These are phyloP conservation scores for Sebastes nivosus DNA, from an alignment of 2,797 vertebrate genomes.

Conservation along the genomic window DNA sequence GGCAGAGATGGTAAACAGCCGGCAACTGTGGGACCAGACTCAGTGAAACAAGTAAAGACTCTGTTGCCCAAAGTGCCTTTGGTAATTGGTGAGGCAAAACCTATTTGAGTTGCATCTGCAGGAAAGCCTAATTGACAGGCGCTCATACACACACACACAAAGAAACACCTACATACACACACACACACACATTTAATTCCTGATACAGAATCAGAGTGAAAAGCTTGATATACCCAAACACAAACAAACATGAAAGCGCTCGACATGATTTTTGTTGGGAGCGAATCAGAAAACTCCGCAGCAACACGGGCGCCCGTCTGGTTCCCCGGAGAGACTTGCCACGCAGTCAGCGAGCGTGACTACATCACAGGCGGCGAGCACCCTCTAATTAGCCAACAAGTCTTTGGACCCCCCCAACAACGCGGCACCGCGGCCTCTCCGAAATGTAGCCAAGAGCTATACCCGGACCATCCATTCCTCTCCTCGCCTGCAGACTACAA, in stretches of 20 bases:
- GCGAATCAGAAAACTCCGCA: slow-evolving; percentile 29
- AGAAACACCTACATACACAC: not conserved
- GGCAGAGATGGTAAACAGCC: slow-evolving; percentile 16
- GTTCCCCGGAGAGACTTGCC: slow-evolving; percentile 27
- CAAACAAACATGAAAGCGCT: slow-evolving; percentile 55
- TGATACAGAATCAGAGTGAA: slow-evolving; percentile 29
- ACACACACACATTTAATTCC: slow-evolving; percentile 10
- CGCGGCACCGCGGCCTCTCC: not conserved
- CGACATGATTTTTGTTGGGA: slow-evolving; percentile 10
- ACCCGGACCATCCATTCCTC: slow-evolving; percentile 15
- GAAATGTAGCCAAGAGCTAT: slow-evolving; percentile 28
- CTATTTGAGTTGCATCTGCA: slow-evolving; percentile 43
- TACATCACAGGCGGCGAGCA: slow-evolving; percentile 45
- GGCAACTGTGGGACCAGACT: slow-evolving; percentile 1
- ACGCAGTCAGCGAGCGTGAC: slow-evolving; percentile 34
- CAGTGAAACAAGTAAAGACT: slow-evolving; percentile 14
- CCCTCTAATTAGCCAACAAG: slow-evolving; percentile 58
- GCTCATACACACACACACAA: not conserved
- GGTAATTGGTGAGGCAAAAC: slow-evolving; percentile 45
- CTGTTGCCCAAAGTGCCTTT: slow-evolving; percentile 20
- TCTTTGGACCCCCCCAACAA: slow-evolving; percentile 46
- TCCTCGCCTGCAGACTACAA: slow-evolving; percentile 56
- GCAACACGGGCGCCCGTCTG: slow-evolving; percentile 6
- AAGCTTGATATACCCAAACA: slow-evolving; percentile 10
- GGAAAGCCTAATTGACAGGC: slow-evolving; percentile 39